Conservation (phyloP, 2,797 vertebrate species). For the Coccyzus lansbergi region DNA sequence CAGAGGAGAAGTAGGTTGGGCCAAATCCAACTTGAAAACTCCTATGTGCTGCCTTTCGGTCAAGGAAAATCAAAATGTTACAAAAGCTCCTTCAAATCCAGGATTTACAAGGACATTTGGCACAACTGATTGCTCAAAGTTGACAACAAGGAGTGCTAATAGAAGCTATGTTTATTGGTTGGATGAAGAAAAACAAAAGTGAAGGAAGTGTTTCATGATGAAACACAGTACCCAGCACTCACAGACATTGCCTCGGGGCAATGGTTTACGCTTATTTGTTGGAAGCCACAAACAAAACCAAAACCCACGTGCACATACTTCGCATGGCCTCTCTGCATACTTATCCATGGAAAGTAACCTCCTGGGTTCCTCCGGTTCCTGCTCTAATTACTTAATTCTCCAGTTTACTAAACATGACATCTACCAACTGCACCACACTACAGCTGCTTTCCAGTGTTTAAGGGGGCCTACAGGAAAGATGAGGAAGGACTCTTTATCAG, state of each 20-base stretch:
- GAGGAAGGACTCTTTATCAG: too few species aligned
- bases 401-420: conserved; percentile 12
- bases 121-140: conserved; percentile 1
- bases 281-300: conserved; percentile 45
- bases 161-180: neutral
- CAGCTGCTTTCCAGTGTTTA: too few species aligned
- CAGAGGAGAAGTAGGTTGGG: neutral
- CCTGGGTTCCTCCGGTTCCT: neutral
- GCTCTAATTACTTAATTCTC: conserved; percentile 18
- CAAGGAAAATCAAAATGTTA: neutral
- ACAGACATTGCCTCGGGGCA: neutral
- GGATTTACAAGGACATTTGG: neutral
- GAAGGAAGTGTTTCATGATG: conserved; percentile 22
- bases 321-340: neutral
- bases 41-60: rapidly evolving
- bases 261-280: neutral
- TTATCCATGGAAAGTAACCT: conserved; percentile 6
- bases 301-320: neutral
- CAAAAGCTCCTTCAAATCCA: neutral
- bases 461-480: too few species aligned
- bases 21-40: neutral
- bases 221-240: neutral
- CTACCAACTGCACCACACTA: neutral
- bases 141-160: neutral
- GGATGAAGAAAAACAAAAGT: neutral